Base-by-base conservation (phyloP, 2,888 invertebrate genomes). In the Lasius fuliginosus region DNA sequence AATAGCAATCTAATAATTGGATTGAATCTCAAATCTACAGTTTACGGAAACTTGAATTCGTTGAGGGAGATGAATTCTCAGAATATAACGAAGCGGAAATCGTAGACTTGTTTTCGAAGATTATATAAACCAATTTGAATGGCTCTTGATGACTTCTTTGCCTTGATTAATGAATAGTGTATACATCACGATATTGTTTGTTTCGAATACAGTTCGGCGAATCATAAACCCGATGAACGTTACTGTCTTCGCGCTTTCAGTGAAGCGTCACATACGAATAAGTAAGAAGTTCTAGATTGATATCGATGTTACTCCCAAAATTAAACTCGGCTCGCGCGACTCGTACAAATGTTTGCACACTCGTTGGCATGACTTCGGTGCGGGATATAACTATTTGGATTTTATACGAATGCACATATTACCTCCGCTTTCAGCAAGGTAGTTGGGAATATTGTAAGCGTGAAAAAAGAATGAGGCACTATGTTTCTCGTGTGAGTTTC, bases 21-120 rank as follows among this genome's bases (percentile, higher is more conserved):
- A 71, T 69, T 71, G 71, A 60, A 60, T 15, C 23, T 23, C 46
- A 27, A 33, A 18, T 36, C 27, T 60, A 62, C 36, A 36, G 12
- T 46, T 81, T 23, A 36, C 65, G 36, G 36, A 12, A 71, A 73
- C 73, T 81, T 36, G 60, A 36, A 58, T 79, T 46, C 18, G 18
- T 69, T 60, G 60, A 73, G 60, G 18, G 11, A 33, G 71, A 79
- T 42, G 12, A 79, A 46, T 81, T 71, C 36, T 18, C 60, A 12
- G 46, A 36, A 71, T 81, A 58, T 69, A 60, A 71, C 60, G 46
- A 60, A 71, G 36, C 46, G 33, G 33, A 60, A 18, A 18, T 30
- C n/a, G 53, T 56, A 33, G 27, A 79, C 33, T 79, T 46, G 12
- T 23, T 36, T 81, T 33, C 46, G 27, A 73, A 33, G 71, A 71